Conservation (phyloP, 2,113 vertebrate species). For the Nesogale talazaci region DNA sequence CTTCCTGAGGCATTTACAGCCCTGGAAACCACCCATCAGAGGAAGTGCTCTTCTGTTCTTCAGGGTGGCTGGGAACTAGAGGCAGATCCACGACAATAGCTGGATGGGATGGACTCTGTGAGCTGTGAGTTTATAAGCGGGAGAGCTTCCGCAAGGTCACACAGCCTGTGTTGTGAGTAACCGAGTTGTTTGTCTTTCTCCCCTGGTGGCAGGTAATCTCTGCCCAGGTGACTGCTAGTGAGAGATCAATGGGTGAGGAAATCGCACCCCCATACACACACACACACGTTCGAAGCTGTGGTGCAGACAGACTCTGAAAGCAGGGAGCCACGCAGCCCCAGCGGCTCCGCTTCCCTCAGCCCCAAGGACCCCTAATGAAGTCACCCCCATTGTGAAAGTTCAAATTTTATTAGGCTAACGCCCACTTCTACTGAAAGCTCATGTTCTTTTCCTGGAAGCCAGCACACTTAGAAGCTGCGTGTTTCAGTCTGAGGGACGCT, state of each 20-base stretch:
- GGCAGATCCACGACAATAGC: not conserved
- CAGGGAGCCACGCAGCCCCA: not conserved
- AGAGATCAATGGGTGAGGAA: fast-evolving
- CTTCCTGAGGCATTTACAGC: not conserved
- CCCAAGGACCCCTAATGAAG: not conserved
- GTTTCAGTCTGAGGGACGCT: not conserved
- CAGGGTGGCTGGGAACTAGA: not conserved
- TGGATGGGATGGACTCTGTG: not conserved
- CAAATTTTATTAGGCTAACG: not conserved
- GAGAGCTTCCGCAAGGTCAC: not conserved
- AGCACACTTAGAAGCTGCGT: not conserved
- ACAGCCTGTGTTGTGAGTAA: not conserved
- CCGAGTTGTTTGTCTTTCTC: not conserved
- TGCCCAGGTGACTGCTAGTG: not conserved
- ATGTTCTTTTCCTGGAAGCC: constrained; percentile 24
- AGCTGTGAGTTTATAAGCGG: not conserved
- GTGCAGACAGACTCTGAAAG: not conserved
- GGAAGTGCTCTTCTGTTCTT: not conserved
- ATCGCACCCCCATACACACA: not conserved
- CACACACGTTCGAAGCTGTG: not conserved
- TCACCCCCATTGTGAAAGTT: not conserved
- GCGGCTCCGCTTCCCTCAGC: not conserved
- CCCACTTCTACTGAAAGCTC: not conserved
- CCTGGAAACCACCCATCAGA: not conserved
- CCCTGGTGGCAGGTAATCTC: not conserved